Evolutionary conservation across 2,888 invertebrate species (phyloP).

Genomic region (Eulithis testata): DNA sequence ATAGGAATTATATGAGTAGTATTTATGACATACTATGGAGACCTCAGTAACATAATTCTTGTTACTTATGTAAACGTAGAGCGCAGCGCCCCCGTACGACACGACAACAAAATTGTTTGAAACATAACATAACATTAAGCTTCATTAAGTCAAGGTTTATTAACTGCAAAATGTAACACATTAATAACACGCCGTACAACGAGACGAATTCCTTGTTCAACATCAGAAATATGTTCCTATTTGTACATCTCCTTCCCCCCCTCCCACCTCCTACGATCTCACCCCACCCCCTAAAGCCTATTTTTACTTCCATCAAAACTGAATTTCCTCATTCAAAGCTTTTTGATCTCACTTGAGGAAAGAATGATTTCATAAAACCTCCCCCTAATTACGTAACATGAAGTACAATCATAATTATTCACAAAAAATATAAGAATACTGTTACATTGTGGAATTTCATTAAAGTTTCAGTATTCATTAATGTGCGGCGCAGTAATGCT

Average conservation of each 20-base stretch:
- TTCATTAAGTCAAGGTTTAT: constrained; percentile 24
- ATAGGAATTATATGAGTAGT: too few relatives aligned
- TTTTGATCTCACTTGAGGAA: constrained; percentile 27
- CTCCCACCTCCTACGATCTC: not conserved
- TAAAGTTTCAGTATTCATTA: constrained; percentile 32
- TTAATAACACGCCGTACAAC: constrained; percentile 12
- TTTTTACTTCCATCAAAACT: constrained; percentile 30
- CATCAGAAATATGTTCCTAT: constrained; percentile 14
- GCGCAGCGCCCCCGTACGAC: too few relatives aligned
- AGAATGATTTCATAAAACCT: constrained; percentile 28
- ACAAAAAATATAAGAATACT: constrained; percentile 17
- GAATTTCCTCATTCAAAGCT: constrained; percentile 27
- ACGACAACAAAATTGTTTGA: constrained; percentile 4
- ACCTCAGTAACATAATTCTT: too few relatives aligned
- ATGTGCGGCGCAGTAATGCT: constrained; percentile 29
- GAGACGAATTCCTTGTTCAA: constrained; percentile 17
- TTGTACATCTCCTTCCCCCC: not conserved
- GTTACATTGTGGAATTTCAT: constrained; percentile 25
- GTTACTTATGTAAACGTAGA: too few relatives aligned
- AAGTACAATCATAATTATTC: constrained; percentile 11
- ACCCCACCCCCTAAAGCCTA: not conserved
- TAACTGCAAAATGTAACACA: constrained; percentile 16
- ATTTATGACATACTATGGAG: too few relatives aligned
- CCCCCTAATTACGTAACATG: constrained; percentile 24
- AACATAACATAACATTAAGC: constrained; percentile 14